Evolutionary conservation across 2,888 invertebrate species (phyloP), one percentile per base, ranked within the genome.

Genomic region (Hydraecia micacea): DNA sequence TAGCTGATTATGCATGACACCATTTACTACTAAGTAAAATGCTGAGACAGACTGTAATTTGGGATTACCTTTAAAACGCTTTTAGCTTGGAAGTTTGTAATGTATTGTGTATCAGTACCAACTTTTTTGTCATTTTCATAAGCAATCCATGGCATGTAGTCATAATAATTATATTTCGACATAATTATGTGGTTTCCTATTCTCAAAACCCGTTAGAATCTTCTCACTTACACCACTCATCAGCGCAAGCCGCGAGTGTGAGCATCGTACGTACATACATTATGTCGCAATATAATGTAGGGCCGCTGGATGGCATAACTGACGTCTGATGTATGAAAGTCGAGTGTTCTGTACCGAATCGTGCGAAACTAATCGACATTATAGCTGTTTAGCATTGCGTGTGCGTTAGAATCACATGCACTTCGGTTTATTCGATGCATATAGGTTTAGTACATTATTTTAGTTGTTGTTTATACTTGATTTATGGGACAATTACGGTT

Each of bases 281-380:
- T 78, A 79, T 90, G 87, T 87, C 80, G 90, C 90, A 89, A 90
- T 75, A 74, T 86, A 62, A 87, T 82, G 80, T 77, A 88, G 89
- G 81, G 86, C 82, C 79, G 70, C 36, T 78, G 49, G 80, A 79
- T 80, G 85, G 78, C 83, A 85, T 83, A 87, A 81, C 88, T 81
- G 80, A 84, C 75, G 82, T 79, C 75, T 77, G 76, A 85, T 83
- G 75, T 81, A 89, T 86, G 89, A 89, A 88, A 88, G 89, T 83
- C 84, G 84, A 89, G 88, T 90, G 84, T 73, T 84, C 83, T 74
- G 70, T 75, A 84, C 77, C 73, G 80, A 88, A 87, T 89, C 87
- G 89, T 91, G 90, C 92, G 88, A 90, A 89, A 90, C 88, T 88
- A 91, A 92, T 91, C 88, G 86, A 87, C 87, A 78, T 87, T 88